Conservation (phyloP, 2,888 invertebrate genomes). For the Cyclophora albipunctata region DNA sequence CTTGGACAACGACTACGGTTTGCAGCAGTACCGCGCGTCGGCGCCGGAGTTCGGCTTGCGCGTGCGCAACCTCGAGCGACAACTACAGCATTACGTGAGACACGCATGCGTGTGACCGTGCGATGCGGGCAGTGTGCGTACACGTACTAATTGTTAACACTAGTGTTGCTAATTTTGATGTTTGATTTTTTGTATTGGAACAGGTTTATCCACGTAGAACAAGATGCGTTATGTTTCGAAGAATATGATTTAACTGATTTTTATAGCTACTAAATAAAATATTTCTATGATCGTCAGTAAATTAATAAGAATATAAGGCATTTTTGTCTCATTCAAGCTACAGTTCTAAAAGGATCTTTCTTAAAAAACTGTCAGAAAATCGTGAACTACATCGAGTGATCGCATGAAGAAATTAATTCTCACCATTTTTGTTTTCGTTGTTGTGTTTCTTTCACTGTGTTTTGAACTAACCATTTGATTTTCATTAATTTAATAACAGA, state of each 20-base stretch:
- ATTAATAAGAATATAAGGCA: too few species aligned
- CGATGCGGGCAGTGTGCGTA: conserved; percentile 45
- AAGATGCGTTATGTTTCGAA: too few species aligned
- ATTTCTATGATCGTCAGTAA: too few species aligned
- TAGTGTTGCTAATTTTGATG: neutral
- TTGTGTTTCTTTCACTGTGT: conserved; percentile 16
- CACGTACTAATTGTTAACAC: neutral
- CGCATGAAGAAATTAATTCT: conserved; percentile 8
- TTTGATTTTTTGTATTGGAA: neutral
- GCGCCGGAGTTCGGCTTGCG: conserved; percentile 90
- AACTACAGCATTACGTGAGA: conserved; percentile 68
- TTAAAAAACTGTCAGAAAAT: too few species aligned
- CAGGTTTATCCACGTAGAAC: too few species aligned
- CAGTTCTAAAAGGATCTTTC: too few species aligned
- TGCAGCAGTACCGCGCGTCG: conserved; percentile 89
- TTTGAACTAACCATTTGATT: conserved; percentile 7
- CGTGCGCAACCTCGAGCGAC: conserved; percentile 83
- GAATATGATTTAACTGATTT: too few species aligned
- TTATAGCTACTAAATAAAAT: too few species aligned
- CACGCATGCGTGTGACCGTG: conserved; percentile 37
- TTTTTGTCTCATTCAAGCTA: too few species aligned
- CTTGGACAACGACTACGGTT: conserved; percentile 85
- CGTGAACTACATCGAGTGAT: too few species aligned
- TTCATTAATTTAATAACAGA: neutral
- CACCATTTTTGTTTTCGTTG: conserved; percentile 8